Evolutionary conservation across 2,797 vertebrate genomes (phyloP).

Genomic region (Zenarchopterus dispar): DNA sequence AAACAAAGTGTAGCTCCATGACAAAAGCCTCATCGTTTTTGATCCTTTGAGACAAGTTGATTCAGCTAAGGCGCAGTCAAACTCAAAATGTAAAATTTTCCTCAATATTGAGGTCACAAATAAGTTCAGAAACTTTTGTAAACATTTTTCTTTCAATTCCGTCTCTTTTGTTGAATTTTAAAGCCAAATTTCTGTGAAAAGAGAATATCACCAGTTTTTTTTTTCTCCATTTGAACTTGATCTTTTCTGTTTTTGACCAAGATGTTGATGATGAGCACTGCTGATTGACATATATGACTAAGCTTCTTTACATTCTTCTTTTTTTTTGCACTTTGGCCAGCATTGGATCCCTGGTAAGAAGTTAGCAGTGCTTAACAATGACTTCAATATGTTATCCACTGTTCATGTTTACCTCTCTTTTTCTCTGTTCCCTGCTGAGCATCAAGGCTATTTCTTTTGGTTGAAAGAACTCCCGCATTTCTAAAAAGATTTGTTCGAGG

Average conservation of each 20-base stretch:
- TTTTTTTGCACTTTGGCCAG: not conserved
- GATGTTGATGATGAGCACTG: conserved; percentile 12
- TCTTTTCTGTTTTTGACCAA: conserved; percentile 30
- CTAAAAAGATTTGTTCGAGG: too few species aligned
- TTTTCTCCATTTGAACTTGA: conserved; percentile 32
- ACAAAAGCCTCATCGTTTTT: conserved; percentile 21
- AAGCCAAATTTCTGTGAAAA: conserved; percentile 32
- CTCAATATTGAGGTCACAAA: conserved; percentile 41
- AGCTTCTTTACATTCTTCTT: not conserved
- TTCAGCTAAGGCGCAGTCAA: conserved; percentile 22
- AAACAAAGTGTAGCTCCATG: conserved; percentile 3
- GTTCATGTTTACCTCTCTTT: too few species aligned
- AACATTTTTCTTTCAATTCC: conserved; percentile 24
- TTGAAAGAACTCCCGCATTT: not conserved
- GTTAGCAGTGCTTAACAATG: not conserved
- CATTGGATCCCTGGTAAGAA: not conserved
- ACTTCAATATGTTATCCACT: too few species aligned
- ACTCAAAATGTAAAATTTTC: conserved; percentile 18
- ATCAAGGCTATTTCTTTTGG: not conserved
- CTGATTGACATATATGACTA: conserved; percentile 45
- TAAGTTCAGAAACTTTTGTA: conserved; percentile 35
- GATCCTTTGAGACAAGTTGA: conserved; percentile 25
- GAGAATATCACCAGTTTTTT: conserved; percentile 14
- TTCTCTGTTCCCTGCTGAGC: too few species aligned
- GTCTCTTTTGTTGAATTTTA: conserved; percentile 26